A percentile compares a stretch with the other conserved stretches of the same genome.
Conservation (phyloP, 2,113 vertebrate genomes). For the Semnopithecus entellus region DNA sequence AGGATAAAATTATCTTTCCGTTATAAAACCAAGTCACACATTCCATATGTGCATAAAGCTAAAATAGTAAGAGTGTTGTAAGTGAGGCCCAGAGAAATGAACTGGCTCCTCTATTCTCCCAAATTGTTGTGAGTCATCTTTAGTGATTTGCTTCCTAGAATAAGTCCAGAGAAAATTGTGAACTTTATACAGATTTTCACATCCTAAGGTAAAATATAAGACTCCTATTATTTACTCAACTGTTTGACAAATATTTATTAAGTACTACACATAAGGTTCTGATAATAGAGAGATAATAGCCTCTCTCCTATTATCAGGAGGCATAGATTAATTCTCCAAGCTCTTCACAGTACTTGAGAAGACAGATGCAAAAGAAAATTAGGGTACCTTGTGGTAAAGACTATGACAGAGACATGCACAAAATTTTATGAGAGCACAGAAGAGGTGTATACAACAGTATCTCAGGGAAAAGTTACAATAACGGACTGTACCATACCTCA, state of each 20-base stretch:
- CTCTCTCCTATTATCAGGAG: neutral
- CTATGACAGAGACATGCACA: neutral
- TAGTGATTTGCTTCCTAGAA: neutral
- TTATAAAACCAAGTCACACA: slow-evolving; percentile 54
- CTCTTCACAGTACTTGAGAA: neutral
- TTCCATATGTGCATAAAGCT: slow-evolving; percentile 39
- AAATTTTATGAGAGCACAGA: neutral
- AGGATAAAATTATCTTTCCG: slow-evolving; percentile 37
- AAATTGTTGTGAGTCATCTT: slow-evolving; percentile 39
- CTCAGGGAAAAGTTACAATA: neutral
- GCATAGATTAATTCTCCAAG: neutral
- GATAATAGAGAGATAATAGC: neutral
- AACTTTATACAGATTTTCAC: neutral
- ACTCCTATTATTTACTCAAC: neutral
- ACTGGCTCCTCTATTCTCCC: neutral
- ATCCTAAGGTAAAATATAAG: neutral
- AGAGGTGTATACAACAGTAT: neutral
- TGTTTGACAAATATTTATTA: neutral
- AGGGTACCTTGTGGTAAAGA: neutral
- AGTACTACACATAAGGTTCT: neutral
- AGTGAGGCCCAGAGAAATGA: neutral
- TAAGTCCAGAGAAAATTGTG: slow-evolving; percentile 24
- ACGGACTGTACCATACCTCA: neutral
- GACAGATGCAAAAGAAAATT: neutral
- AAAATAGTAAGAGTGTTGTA: slow-evolving; percentile 34